Conservation (phyloP, 2,888 invertebrate species). For the Aporophyla nigra region DNA sequence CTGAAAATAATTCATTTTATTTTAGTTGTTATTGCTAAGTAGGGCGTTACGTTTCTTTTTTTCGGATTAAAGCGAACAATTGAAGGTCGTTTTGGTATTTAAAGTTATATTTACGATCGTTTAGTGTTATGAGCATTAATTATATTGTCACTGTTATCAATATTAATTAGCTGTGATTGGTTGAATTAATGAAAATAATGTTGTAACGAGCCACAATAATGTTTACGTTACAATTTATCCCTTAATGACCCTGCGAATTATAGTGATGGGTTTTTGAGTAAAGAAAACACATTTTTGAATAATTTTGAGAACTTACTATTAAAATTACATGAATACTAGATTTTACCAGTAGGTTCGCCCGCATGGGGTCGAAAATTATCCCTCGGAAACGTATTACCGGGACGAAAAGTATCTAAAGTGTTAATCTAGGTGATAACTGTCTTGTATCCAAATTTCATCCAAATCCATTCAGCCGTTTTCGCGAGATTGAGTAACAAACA, state of each 20-base stretch:
- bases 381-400: too few species aligned
- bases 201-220: background rate
- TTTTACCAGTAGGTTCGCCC: too few species aligned
- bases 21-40: constrained; percentile 10
- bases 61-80: background rate
- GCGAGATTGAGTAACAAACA: too few species aligned
- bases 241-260: background rate
- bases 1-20: constrained; percentile 10
- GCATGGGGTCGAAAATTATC: too few species aligned
- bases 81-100: constrained; percentile 18
- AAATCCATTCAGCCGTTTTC: too few species aligned
- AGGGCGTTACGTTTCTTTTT: background rate
- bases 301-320: background rate
- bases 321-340: background rate
- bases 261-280: too few species aligned
- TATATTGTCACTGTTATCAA: background rate
- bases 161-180: constrained; percentile 5
- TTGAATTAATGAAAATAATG: background rate
- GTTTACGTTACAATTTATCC: background rate
- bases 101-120: constrained; percentile 20
- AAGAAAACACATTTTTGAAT: background rate
- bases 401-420: too few species aligned
- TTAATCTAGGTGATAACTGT: too few species aligned
- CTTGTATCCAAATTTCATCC: too few species aligned
- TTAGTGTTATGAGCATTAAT: background rate